phyloP scores from a whole-genome alignment of 2,797 vertebrate genomes.

The Myotis vivesi region DNA sequence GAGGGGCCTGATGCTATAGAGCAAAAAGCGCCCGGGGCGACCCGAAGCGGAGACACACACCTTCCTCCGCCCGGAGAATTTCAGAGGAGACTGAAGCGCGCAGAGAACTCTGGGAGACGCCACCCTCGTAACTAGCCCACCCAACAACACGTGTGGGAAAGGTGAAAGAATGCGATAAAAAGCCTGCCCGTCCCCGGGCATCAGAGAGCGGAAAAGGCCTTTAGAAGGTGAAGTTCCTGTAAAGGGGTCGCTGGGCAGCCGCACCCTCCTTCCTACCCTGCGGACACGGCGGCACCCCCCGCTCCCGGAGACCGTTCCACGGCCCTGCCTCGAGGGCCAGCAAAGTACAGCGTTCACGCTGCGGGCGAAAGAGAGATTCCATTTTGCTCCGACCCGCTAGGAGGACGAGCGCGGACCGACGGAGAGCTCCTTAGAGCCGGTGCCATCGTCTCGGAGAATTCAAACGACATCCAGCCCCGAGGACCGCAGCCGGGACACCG shows the following conservation, averaged over 20 bases:
- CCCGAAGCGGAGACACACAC: background rate
- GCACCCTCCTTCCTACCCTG: background rate
- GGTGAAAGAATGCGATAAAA: background rate
- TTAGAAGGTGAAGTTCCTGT: background rate
- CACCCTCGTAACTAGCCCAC: background rate
- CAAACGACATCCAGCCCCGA: background rate
- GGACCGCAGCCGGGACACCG: background rate
- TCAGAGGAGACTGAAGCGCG: background rate
- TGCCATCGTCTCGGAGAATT: background rate
- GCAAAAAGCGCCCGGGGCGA: background rate
- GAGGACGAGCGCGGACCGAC: background rate
- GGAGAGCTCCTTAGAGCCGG: background rate
- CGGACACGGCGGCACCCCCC: background rate
- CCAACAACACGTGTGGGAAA: background rate
- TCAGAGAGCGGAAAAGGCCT: background rate
- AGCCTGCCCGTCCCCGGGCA: background rate
- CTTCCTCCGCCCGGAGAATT: background rate
- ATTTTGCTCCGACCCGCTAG: background rate
- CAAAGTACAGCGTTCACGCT: background rate
- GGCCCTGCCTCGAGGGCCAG: background rate
- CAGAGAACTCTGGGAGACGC: background rate
- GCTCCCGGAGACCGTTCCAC: background rate
- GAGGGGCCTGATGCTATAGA: background rate
- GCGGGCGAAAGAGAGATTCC: constrained; percentile 9
- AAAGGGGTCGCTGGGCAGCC: background rate